Conservation (phyloP, 2,888 invertebrate species). For the Troides aeacus region DNA sequence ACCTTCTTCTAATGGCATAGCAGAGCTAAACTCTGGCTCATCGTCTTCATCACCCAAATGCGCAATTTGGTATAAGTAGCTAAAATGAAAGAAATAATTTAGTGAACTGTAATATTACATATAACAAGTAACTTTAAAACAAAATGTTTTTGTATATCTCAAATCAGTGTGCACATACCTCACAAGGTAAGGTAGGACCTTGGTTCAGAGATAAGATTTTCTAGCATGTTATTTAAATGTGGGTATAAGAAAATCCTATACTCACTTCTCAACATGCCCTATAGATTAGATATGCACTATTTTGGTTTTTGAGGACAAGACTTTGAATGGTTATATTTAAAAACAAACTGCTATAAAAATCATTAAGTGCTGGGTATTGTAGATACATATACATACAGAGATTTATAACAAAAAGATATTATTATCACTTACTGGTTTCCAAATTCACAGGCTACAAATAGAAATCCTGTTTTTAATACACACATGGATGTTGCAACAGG, state of each 20-base stretch:
- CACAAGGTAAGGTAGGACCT: conserved; percentile 76
- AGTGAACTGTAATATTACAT: not conserved
- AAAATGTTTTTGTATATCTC: conserved; percentile 53
- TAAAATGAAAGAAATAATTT: conserved; percentile 59
- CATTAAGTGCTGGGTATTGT: too few species aligned
- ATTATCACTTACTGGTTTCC: conserved; percentile 97
- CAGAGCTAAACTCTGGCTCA: conserved; percentile 98
- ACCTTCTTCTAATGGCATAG: conserved; percentile 98
- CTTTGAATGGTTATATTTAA: too few species aligned
- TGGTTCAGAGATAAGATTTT: conserved; percentile 80
- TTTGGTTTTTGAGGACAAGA: not conserved
- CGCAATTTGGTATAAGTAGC: conserved; percentile 99
- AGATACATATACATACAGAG: too few species aligned
- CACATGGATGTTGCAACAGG: conserved; percentile 98
- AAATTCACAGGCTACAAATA: conserved; percentile 99
- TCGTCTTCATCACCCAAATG: conserved; percentile 99
- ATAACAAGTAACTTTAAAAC: not conserved
- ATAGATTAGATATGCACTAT: not conserved
- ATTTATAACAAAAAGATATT: conserved; percentile 2
- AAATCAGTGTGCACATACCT: conserved; percentile 82
- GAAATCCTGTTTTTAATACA: conserved; percentile 98
- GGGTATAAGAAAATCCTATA: conserved; percentile 46
- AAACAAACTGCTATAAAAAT: too few species aligned
- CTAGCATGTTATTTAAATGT: conserved; percentile 61
- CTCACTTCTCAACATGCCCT: conserved; percentile 51